Percentiles rank a stretch among this genome's conserved stretches.
Conservation (phyloP, 2,113 vertebrate genomes). For the Lota lota region DNA sequence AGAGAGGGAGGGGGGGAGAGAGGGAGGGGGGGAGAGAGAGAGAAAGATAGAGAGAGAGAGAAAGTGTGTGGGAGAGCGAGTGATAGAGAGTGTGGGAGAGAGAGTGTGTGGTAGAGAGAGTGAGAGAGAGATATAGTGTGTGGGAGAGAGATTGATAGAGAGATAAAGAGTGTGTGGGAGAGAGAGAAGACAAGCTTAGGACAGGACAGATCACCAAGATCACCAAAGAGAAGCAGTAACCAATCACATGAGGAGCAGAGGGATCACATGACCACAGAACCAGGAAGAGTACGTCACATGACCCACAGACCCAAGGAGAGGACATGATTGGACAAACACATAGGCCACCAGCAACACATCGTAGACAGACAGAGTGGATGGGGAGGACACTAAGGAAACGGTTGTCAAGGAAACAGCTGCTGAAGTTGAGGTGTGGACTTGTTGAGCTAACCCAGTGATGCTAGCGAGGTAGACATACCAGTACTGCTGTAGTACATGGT, state of each 20-base stretch:
- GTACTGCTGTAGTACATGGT: too few species aligned
- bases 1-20: slow-evolving; percentile 50
- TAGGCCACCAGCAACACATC: slow-evolving; percentile 16
- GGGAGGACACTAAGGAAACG: background rate
- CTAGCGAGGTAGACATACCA: too few species aligned
- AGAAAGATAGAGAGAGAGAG: slow-evolving; percentile 63
- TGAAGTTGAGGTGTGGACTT: too few species aligned
- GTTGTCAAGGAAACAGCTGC: too few species aligned
- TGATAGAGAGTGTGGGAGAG: background rate
- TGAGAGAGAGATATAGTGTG: slow-evolving; percentile 79
- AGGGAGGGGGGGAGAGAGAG: background rate
- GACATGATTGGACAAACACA: slow-evolving; percentile 38
- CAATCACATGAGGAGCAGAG: slow-evolving; percentile 65
- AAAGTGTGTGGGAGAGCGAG: slow-evolving; percentile 71
- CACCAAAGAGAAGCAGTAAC: slow-evolving; percentile 70
- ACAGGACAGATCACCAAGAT: slow-evolving; percentile 83
- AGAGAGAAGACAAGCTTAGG: slow-evolving; percentile 91
- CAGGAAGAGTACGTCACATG: slow-evolving; percentile 32
- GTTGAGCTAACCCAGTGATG: too few species aligned
- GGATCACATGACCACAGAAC: slow-evolving; percentile 44
- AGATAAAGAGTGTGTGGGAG: slow-evolving; percentile 71
- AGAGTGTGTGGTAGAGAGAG: slow-evolving; percentile 63
- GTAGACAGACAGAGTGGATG: background rate
- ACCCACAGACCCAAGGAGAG: slow-evolving; percentile 34
- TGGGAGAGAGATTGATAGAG: slow-evolving; percentile 72